These are phyloP conservation scores for Promerops cafer DNA, from an alignment of 2,113 vertebrate species.

Conservation along the genomic window DNA sequence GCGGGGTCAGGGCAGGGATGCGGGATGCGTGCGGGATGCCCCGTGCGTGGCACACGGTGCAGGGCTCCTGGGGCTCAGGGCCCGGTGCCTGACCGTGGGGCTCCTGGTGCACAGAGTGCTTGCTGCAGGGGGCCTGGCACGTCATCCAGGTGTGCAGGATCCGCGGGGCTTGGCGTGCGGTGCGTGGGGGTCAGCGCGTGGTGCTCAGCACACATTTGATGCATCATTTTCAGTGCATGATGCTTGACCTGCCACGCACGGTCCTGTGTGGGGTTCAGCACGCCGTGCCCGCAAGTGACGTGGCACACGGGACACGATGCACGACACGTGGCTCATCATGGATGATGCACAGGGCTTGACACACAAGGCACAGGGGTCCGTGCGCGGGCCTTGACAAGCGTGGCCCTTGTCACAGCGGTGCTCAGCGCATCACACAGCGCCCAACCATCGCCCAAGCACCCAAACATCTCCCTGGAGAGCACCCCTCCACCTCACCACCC, in stretches of 20 bases:
- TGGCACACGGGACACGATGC: rapidly evolving
- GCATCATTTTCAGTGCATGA: rapidly evolving
- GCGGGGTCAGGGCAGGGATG: background rate
- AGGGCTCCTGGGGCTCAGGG: background rate
- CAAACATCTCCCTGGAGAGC: background rate
- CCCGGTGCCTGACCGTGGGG: rapidly evolving
- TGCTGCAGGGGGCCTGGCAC: background rate
- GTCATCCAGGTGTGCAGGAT: rapidly evolving
- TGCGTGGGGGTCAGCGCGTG: rapidly evolving
- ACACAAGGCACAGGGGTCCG: background rate
- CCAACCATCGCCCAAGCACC: background rate
- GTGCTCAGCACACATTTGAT: rapidly evolving
- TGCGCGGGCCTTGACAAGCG: rapidly evolving
- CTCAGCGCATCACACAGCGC: rapidly evolving
- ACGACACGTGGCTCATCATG: rapidly evolving
- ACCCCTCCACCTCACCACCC: background rate
- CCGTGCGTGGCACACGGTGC: too few relatives aligned
- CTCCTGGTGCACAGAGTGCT: background rate
- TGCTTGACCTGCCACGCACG: rapidly evolving
- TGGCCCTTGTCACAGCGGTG: background rate
- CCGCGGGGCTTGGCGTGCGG: rapidly evolving
- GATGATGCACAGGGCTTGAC: rapidly evolving
- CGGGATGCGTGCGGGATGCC: background rate
- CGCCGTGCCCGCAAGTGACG: rapidly evolving
- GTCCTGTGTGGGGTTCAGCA: rapidly evolving